Percentiles rank a stretch among this genome's conserved stretches.
Conservation (phyloP, 2,797 vertebrate species). For the Chaetophractus vellerosus region DNA sequence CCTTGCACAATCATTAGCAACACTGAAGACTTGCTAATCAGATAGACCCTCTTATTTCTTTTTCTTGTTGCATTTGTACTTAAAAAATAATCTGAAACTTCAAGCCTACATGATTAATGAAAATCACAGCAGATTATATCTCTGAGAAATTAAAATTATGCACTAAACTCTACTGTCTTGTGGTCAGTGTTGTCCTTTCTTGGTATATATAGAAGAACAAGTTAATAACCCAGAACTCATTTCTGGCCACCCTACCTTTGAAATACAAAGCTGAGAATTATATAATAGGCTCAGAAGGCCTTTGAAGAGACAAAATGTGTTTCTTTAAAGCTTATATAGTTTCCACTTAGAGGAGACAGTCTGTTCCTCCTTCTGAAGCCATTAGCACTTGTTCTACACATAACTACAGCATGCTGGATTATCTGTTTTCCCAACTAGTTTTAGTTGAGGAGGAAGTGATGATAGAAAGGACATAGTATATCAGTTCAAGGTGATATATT, state of each 20-base stretch:
- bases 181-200: neutral
- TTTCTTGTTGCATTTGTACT: neutral
- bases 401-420: neutral
- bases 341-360: neutral
- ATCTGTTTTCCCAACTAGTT: neutral
- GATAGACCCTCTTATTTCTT: neutral
- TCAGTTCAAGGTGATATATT: slow-evolving; percentile 33
- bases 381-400: neutral
- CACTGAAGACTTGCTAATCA: neutral
- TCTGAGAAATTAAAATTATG: neutral
- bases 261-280: slow-evolving; percentile 11
- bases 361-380: neutral
- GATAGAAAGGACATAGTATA: slow-evolving; percentile 50
- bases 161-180: neutral
- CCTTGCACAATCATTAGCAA: neutral
- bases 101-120: slow-evolving; percentile 38
- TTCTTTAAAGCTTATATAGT: neutral
- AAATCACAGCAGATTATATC: neutral
- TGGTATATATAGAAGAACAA: neutral
- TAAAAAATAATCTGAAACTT: neutral
- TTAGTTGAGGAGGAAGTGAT: slow-evolving; percentile 23
- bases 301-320: neutral
- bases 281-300: neutral
- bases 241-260: neutral
- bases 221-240: neutral